Evolutionary conservation across 1,140 invertebrate genomes (phyloP).

Genomic region (Apis florea): DNA sequence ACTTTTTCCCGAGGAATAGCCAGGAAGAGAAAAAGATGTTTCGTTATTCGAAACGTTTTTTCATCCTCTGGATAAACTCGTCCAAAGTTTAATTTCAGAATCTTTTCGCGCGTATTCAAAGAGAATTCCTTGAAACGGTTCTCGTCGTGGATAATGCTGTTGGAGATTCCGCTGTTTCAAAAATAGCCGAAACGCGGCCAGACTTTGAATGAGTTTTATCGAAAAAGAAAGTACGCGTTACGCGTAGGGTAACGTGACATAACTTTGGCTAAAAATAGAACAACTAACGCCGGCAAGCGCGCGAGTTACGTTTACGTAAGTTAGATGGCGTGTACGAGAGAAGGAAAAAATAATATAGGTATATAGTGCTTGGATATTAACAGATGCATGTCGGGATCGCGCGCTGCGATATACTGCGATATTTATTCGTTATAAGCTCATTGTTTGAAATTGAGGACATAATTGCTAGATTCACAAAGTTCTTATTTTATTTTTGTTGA

Average conservation of each 20-base stretch:
- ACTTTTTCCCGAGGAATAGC: neutral
- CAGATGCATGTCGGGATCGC: neutral
- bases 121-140: neutral
- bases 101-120: neutral
- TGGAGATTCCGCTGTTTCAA: neutral
- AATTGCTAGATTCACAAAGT: no score
- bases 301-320: conserved; percentile 23
- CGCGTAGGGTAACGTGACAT: conserved; percentile 13
- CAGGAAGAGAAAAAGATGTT: neutral
- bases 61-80: neutral
- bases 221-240: no score
- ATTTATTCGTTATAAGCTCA: no score
- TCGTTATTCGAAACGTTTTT: neutral
- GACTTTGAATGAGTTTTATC: conserved; percentile 13
- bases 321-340: neutral
- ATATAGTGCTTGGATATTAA: neutral
- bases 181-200: neutral
- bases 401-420: no score
- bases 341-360: no score
- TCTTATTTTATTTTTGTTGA: no score
- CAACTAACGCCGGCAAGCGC: neutral
- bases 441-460: no score
- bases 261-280: conserved; percentile 22
- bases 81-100: neutral
- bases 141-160: neutral